These are phyloP conservation scores for Motacilla alba DNA, from an alignment of 2,113 vertebrate species.

Conservation along the genomic window DNA sequence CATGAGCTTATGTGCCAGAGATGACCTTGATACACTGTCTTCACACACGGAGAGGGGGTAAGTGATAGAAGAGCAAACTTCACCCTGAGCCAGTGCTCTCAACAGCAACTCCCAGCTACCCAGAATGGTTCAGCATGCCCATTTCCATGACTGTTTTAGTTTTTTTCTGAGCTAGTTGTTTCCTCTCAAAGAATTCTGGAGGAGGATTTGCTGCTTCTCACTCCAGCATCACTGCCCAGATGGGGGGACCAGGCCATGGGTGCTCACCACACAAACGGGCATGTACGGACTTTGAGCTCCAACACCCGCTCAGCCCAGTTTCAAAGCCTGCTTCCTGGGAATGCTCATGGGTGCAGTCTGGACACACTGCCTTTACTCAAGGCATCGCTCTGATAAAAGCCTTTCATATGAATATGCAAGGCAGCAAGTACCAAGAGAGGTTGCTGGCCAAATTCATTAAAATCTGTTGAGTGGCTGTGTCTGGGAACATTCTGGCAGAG, in stretches of 20 bases:
- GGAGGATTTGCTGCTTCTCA: neutral
- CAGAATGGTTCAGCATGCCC: neutral
- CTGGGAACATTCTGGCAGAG: neutral
- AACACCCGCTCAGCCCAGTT: neutral
- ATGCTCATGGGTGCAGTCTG: neutral
- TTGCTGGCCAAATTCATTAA: neutral
- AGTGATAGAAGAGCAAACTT: neutral
- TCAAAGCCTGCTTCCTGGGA: neutral
- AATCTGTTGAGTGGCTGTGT: neutral
- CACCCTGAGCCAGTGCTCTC: neutral
- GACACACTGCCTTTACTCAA: neutral
- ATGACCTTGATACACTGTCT: neutral
- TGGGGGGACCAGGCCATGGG: accelerated
- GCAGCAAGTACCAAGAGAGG: neutral
- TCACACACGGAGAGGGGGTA: accelerated
- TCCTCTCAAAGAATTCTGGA: neutral
- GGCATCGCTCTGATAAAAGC: neutral
- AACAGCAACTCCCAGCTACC: neutral
- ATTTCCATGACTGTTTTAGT: neutral
- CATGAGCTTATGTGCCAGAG: neutral
- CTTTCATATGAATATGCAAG: neutral
- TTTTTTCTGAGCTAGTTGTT: neutral
- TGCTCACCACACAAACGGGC: accelerated
- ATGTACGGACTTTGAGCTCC: neutral
- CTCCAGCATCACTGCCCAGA: neutral